These are phyloP conservation scores for Talpa occidentalis DNA, from an alignment of 2,113 vertebrate species.

Conservation along the genomic window DNA sequence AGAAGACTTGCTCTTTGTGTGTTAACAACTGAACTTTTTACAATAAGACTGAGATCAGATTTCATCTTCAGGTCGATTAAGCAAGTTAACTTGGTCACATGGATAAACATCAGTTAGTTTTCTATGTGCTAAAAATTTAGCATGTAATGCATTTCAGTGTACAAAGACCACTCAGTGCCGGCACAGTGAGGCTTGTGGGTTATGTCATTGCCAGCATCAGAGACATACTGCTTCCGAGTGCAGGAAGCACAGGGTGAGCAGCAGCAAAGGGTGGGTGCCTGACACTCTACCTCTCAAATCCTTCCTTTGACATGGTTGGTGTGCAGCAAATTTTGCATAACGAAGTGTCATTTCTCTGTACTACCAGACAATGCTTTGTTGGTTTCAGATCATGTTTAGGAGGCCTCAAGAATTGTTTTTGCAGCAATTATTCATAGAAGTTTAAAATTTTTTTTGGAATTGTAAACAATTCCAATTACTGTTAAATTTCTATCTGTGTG, in stretches of 20 bases:
- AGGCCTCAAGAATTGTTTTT: background rate
- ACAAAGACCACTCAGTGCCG: background rate
- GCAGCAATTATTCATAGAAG: background rate
- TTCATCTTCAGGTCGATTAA: background rate
- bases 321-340: background rate
- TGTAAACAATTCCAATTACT: background rate
- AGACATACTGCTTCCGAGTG: background rate
- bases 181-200: background rate
- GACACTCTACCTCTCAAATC: background rate
- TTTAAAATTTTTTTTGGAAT: background rate
- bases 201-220: background rate
- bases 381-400: background rate
- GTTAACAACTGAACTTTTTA: background rate
- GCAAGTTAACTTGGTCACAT: background rate
- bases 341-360: background rate
- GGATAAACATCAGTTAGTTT: constrained; percentile 10
- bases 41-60: background rate
- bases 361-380: background rate
- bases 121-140: background rate
- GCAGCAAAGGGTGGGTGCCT: background rate
- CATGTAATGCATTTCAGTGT: background rate
- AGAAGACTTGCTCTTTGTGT: background rate
- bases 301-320: background rate
- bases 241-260: no score
- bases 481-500: background rate